Conservation (phyloP, 2,888 invertebrate genomes). For the Cataglyphis cursor region DNA sequence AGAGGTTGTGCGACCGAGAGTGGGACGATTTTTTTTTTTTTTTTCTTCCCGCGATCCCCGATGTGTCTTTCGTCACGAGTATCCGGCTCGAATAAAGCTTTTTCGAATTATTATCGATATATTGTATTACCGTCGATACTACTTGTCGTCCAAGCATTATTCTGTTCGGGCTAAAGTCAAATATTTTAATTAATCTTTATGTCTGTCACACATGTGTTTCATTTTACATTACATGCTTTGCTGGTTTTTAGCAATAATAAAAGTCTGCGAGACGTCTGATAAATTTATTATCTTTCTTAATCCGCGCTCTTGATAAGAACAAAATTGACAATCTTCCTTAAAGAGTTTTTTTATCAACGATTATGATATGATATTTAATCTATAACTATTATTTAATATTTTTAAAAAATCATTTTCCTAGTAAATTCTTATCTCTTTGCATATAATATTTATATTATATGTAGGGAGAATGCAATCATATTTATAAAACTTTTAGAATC, state of each 20-base stretch:
- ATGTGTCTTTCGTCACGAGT: neutral
- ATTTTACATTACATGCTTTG: neutral
- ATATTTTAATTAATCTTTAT: neutral
- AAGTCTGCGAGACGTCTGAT: neutral
- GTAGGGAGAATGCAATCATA: neutral
- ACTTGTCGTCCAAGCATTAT: neutral
- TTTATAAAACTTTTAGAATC: slow-evolving; percentile 1
- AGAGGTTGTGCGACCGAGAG: neutral
- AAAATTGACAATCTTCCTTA: neutral
- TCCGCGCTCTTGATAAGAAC: neutral
- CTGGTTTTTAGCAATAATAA: neutral
- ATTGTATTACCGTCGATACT: neutral
- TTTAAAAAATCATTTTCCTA: neutral
- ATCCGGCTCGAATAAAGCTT: neutral
- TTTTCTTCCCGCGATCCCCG: neutral
- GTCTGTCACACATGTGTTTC: neutral
- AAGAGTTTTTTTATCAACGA: neutral
- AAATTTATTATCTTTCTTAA: neutral
- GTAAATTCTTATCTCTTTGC: neutral
- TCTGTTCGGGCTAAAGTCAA: neutral
- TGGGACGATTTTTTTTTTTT: neutral
- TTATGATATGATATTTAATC: neutral
- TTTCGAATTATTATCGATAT: neutral
- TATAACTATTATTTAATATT: neutral
- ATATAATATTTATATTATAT: neutral